These are phyloP conservation scores for Drosophila chauvacae DNA, from an alignment of 1,140 invertebrate species.

Conservation along the genomic window DNA sequence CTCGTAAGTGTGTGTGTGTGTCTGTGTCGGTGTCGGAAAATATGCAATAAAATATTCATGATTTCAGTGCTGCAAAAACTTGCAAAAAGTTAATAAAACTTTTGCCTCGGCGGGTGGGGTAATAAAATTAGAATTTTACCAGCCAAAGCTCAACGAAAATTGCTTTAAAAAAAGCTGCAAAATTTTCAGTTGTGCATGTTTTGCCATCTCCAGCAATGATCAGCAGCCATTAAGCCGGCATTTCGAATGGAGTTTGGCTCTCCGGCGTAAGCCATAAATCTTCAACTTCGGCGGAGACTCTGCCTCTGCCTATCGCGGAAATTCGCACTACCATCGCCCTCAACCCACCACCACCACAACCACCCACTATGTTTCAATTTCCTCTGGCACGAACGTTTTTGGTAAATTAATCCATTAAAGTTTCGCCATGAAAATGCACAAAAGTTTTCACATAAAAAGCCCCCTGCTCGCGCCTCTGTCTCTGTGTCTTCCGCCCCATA, in stretches of 20 bases:
- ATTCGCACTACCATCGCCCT: constrained; percentile 4
- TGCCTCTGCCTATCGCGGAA: constrained; percentile 15
- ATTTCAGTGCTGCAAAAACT: constrained; percentile 45
- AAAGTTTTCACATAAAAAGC: constrained; percentile 80
- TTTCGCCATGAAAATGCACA: constrained; percentile 77
- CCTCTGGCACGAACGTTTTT: constrained; percentile 72
- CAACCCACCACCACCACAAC: neutral
- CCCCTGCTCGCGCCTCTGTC: constrained; percentile 1
- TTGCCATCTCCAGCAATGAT: constrained; percentile 56
- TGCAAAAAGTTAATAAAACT: constrained; percentile 71
- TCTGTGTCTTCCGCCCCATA: constrained; percentile 30
- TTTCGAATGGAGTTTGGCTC: constrained; percentile 12
- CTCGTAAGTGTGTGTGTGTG: neutral
- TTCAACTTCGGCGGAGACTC: constrained; percentile 26
- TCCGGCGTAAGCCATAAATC: constrained; percentile 30
- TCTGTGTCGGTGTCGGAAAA: constrained; percentile 18
- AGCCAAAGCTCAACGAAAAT: constrained; percentile 4
- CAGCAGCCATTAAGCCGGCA: constrained; percentile 37
- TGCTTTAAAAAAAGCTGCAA: constrained; percentile 10
- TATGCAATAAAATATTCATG: constrained; percentile 75
- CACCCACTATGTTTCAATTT: constrained; percentile 69
- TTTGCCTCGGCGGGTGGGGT: constrained; percentile 41
- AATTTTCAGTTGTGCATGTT: constrained; percentile 41
- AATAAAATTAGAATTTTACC: constrained; percentile 57
- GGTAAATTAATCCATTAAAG: constrained; percentile 81